These are phyloP conservation scores for Rhopalosiphum padi DNA, from an alignment of 1,140 invertebrate genomes.

Conservation along the genomic window DNA sequence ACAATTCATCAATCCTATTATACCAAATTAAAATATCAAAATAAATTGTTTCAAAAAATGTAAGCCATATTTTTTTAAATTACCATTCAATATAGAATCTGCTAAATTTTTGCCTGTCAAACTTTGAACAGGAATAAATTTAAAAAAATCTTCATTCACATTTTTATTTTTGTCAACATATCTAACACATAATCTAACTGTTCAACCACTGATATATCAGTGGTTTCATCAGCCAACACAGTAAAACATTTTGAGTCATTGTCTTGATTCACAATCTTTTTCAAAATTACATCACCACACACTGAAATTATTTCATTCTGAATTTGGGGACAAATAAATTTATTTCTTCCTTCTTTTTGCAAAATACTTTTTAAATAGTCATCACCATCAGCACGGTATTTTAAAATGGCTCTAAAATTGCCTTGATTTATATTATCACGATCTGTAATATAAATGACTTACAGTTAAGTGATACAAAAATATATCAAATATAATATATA, in stretches of 20 bases:
- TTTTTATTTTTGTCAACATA: conserved; percentile 26
- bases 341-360: background rate
- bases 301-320: conserved; percentile 27
- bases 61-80: background rate
- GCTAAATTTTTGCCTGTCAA: background rate
- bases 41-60: background rate
- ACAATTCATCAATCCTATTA: conserved; percentile 31
- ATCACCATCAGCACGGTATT: background rate
- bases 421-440: conserved; percentile 1
- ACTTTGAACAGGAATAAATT: conserved; percentile 25
- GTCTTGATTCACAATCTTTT: too few species aligned
- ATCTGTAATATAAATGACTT: background rate
- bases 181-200: background rate
- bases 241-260: too few species aligned
- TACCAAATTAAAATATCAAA: conserved; percentile 8
- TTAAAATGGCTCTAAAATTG: conserved; percentile 25
- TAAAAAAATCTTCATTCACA: conserved; percentile 4
- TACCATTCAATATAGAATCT: conserved; percentile 16
- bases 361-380: conserved; percentile 2
- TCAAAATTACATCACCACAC: conserved; percentile 12
- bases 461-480: background rate
- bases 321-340: conserved; percentile 15
- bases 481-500: background rate
- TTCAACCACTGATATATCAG: too few species aligned
- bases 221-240: too few species aligned